A percentile compares a stretch with the other conserved stretches of the same genome.
phyloP scores from a whole-genome alignment of 2,888 invertebrate species.

The Herminia tarsipennalis region DNA sequence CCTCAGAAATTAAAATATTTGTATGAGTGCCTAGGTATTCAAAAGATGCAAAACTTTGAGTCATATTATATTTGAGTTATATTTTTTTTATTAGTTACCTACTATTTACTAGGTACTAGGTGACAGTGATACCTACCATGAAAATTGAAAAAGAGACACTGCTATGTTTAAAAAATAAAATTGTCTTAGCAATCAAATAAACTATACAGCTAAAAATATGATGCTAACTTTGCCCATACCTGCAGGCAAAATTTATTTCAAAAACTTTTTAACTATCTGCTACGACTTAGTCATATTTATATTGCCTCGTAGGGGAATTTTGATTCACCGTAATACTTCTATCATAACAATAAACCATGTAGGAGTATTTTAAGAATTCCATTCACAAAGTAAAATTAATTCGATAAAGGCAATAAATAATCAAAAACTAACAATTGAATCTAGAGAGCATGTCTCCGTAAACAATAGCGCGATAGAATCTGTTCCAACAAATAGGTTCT shows the following conservation, averaged over 20 bases:
- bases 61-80: no score
- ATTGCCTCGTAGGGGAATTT: constrained; percentile 11
- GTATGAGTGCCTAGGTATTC: no score
- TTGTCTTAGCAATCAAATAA: constrained; percentile 8
- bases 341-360: constrained; percentile 1
- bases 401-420: constrained; percentile 30
- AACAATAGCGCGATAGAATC: constrained; percentile 37
- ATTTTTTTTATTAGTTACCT: no score
- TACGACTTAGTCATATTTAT: constrained; percentile 12
- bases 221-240: constrained; percentile 3
- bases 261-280: constrained; percentile 28
- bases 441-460: constrained; percentile 24
- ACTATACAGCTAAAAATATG: constrained; percentile 13
- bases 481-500: constrained; percentile 39
- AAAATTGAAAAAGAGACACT: no score
- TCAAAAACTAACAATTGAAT: constrained; percentile 36
- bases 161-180: background rate
- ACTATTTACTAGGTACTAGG: no score
- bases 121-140: no score
- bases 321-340: constrained; percentile 1
- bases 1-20: no score
- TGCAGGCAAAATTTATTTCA: constrained; percentile 11
- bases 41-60: no score
- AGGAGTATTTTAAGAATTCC: constrained; percentile 13
- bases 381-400: constrained; percentile 24